These are phyloP conservation scores for Limnephilus lunatus DNA, from an alignment of 2,888 invertebrate genomes.

Conservation along the genomic window DNA sequence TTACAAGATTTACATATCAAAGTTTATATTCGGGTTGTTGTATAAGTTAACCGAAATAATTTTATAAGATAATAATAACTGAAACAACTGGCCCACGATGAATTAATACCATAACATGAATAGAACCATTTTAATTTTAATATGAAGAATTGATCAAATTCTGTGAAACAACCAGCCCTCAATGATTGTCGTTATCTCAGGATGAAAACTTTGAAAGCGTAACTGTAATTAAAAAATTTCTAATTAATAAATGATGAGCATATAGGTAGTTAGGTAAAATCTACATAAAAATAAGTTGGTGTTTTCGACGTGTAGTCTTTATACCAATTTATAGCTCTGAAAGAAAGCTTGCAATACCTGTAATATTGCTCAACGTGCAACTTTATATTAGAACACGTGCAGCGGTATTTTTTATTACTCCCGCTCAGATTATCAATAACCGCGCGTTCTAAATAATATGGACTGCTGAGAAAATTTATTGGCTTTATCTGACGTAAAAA, in stretches of 20 bases:
- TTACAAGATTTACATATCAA: too few relatives aligned
- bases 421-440: constrained; percentile 15
- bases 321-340: neutral
- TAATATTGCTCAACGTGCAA: neutral
- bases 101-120: too few relatives aligned
- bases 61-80: too few relatives aligned
- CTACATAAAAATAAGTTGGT: neutral
- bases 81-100: too few relatives aligned
- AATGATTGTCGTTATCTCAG: too few relatives aligned
- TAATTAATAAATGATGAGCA: neutral
- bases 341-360: neutral
- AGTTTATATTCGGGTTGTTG: too few relatives aligned
- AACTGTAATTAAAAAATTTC: too few relatives aligned
- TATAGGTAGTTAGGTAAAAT: neutral
- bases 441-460: neutral
- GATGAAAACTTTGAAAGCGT: too few relatives aligned
- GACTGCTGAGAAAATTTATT: constrained; percentile 7
- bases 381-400: constrained; percentile 2
- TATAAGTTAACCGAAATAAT: too few relatives aligned
- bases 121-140: too few relatives aligned
- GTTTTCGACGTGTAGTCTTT: neutral
- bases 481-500: constrained; percentile 3
- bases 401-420: neutral
- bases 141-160: too few relatives aligned
- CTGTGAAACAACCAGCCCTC: neutral